Conservation (phyloP, 92 coral and sea anemone genomes). For the Paramuricea clavata region DNA sequence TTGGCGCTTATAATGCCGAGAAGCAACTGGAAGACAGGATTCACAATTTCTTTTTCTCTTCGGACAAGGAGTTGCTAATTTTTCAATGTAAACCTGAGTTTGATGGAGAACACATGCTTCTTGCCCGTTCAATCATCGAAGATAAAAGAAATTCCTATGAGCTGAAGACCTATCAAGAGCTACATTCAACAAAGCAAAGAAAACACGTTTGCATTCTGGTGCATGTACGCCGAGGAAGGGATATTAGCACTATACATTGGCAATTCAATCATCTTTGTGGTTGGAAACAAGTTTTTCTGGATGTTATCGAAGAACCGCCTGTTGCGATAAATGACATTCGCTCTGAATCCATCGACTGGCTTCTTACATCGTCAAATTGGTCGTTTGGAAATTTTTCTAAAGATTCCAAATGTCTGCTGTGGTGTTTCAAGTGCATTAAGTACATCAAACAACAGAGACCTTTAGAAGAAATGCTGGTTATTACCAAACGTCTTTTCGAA, state of each 20-base stretch:
- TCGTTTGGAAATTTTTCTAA: slow-evolving; percentile 38
- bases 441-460: slow-evolving; percentile 30
- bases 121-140: slow-evolving; percentile 36
- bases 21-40: slow-evolving; percentile 29
- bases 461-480: not conserved
- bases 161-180: slow-evolving; percentile 17
- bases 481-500: slow-evolving; percentile 9
- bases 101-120: slow-evolving; percentile 46
- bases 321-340: slow-evolving; percentile 30
- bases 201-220: slow-evolving; percentile 93
- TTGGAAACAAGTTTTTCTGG: slow-evolving; percentile 62
- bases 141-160: slow-evolving; percentile 72
- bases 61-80: not conserved
- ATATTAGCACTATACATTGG: slow-evolving; percentile 69
- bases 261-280: slow-evolving; percentile 95
- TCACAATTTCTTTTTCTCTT: slow-evolving; percentile 11
- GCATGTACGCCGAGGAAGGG: slow-evolving; percentile 81
- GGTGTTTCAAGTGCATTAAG: slow-evolving; percentile 59
- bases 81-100: slow-evolving; percentile 41
- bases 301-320: slow-evolving; percentile 31
- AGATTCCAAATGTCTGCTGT: slow-evolving; percentile 30
- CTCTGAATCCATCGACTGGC: slow-evolving; percentile 13
- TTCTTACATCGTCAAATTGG: slow-evolving; percentile 29
- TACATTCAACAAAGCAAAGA: not conserved
- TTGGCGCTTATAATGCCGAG: slow-evolving; percentile 42